Base-by-base conservation (phyloP, 2,888 invertebrate species). In the Yponomeuta plumbellus region DNA sequence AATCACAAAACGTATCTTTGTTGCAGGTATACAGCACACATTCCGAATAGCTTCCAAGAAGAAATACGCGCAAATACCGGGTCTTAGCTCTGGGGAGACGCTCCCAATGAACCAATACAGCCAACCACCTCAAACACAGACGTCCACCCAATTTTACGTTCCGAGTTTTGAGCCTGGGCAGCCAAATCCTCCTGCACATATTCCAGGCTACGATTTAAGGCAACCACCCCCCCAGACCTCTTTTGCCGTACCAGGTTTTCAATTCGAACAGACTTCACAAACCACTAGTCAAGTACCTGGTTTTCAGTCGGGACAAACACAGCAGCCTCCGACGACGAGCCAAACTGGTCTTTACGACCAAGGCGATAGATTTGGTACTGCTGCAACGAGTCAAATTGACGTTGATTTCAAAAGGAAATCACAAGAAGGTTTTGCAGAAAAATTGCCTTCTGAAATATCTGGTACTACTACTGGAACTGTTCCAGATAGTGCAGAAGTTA, bases 51-150 rank as follows among this genome's bases (percentile, higher is more conserved):
- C 94, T 0, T 93, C 94, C 5, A 92, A 93, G 73, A 94, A 95
- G 78, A 94, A 95, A 75, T 96, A 97, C 81, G 96, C 96, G 0
- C 95, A 94, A 74, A 94, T 95, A 74, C 96, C 96, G 0, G 96
- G 96, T 0, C 79, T 96, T 5, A 84, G 94, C 44, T 52, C 44
- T 3, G 44, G 44, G 44, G 44, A 52, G 44, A 17, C 44, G 44
- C 17, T 17, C 44, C 44, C 44, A 17, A 52, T 17, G 44, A 52
- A 17, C 44, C 44, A 17, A 52, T 17, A 52, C 44, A 52, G 44
- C 17, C 44, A 17, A 52, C 44, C 13, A 52, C 44, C 13, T 52
- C 44, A 52, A 52, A 52, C 44, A 52, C 44, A 52, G 4, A 17
- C 44, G 17, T 17, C 44, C 5, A 3, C 44, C 44, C 44, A 13